Evolutionary conservation across 2,888 invertebrate genomes (phyloP).

Genomic region (Amiota communis): DNA sequence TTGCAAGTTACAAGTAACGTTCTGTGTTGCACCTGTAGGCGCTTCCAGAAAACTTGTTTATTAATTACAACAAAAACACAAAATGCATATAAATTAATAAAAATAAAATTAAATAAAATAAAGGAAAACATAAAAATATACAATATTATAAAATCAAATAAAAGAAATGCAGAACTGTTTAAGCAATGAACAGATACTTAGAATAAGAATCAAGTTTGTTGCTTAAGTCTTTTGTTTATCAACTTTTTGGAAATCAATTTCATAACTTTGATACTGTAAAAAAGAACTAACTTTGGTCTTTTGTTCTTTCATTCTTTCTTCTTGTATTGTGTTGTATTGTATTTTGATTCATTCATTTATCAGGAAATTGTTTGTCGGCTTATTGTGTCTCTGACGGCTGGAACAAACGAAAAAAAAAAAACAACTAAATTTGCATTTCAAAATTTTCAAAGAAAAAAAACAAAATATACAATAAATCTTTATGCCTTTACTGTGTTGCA

Average conservation of each 20-base stretch:
- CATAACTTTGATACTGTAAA: constrained; percentile 41
- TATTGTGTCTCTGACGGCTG: background rate
- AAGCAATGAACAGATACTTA: background rate
- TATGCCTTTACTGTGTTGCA: background rate
- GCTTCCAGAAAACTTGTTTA: constrained; percentile 2
- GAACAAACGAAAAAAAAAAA: too few relatives aligned
- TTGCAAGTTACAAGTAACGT: background rate
- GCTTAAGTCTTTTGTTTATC: constrained; percentile 61
- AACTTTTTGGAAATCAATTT: constrained; percentile 57
- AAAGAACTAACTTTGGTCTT: constrained; percentile 34
- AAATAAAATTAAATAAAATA: background rate
- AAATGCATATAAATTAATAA: background rate
- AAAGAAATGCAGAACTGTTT: background rate
- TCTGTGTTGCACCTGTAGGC: background rate
- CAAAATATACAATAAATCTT: constrained; percentile 26
- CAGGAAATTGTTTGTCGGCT: constrained; percentile 57
- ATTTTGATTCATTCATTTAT: constrained; percentile 44
- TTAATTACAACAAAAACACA: background rate
- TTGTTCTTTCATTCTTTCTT: background rate
- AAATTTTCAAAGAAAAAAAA: constrained; percentile 8
- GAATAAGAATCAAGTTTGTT: constrained; percentile 51
- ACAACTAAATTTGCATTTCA: constrained; percentile 57
- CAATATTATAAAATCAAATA: background rate
- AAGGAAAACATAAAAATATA: background rate
- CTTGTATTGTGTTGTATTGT: constrained; percentile 18